Evolutionary conservation across 2,797 vertebrate species (phyloP).

Genomic region (Neosilurus hyrtlii): DNA sequence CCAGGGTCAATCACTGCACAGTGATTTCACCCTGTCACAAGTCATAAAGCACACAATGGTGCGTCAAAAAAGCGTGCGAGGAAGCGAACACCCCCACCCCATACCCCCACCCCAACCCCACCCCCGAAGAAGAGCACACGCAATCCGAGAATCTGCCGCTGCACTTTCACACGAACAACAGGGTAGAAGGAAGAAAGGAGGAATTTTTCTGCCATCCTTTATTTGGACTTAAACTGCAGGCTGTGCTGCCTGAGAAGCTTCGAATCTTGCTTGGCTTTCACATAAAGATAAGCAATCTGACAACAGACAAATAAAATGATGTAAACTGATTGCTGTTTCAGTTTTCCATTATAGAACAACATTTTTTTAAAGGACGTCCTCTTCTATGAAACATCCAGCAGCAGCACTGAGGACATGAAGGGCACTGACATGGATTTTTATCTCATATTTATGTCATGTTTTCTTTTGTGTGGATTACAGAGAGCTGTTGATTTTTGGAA

Average conservation of each 20-base stretch:
- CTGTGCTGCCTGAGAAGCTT: slow-evolving; percentile 73
- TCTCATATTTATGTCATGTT: slow-evolving; percentile 16
- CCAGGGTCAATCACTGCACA: slow-evolving; percentile 80
- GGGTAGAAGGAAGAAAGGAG: slow-evolving; percentile 61
- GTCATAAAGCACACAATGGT: slow-evolving; percentile 84
- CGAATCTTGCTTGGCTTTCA: slow-evolving; percentile 72
- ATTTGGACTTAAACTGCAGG: slow-evolving; percentile 79
- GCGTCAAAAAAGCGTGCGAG: slow-evolving; percentile 77
- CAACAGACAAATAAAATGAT: slow-evolving; percentile 75
- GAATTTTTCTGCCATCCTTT: slow-evolving; percentile 75
- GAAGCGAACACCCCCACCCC: slow-evolving; percentile 66
- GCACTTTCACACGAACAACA: slow-evolving; percentile 70
- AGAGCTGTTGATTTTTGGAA: slow-evolving; percentile 11
- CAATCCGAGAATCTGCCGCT: slow-evolving; percentile 76
- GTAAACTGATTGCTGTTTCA: slow-evolving; percentile 68
- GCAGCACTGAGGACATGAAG: neutral
- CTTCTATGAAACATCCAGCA: slow-evolving; percentile 25
- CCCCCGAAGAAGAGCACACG: slow-evolving; percentile 66
- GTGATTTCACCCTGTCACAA: slow-evolving; percentile 77
- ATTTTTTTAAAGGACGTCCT: slow-evolving; percentile 44
- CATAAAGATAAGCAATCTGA: slow-evolving; percentile 72
- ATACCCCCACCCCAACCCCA: neutral
- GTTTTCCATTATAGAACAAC: slow-evolving; percentile 56
- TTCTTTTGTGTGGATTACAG: neutral
- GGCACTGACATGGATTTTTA: neutral